Evolutionary conservation across 2,797 vertebrate species (phyloP).

Genomic region (Poliocrania exsul): DNA sequence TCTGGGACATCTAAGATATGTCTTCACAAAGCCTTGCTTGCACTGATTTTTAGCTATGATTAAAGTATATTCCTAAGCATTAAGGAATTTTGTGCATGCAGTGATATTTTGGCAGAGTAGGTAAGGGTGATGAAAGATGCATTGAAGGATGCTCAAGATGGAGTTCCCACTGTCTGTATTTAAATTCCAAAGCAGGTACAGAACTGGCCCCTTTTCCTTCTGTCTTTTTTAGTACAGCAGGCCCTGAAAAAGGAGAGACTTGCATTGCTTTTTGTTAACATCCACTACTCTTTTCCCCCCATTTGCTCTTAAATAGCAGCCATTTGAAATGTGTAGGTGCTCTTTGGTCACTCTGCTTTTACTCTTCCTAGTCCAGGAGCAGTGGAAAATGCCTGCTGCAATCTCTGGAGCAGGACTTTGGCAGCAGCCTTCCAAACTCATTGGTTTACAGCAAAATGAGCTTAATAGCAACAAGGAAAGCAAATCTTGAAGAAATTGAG

Average conservation of each 20-base stretch:
- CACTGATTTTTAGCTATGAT: neutral
- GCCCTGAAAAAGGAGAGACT: neutral
- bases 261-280: neutral
- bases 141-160: neutral
- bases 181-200: neutral
- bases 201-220: neutral
- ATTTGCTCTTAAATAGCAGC: neutral
- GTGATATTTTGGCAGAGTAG: neutral
- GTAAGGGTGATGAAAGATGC: neutral
- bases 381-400: neutral
- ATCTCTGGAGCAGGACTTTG: neutral
- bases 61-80: neutral
- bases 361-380: neutral
- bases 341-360: neutral
- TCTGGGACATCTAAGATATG: neutral
- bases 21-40: neutral
- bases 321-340: neutral
- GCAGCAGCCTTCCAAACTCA: neutral
- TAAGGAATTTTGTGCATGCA: neutral
- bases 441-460: neutral
- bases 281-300: accelerated
- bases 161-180: neutral
- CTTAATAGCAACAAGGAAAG: neutral
- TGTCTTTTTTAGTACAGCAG: neutral
- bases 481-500: neutral